Evolutionary conservation across 2,888 invertebrate species (phyloP).

Genomic region (Drosophila subsilvestris): DNA sequence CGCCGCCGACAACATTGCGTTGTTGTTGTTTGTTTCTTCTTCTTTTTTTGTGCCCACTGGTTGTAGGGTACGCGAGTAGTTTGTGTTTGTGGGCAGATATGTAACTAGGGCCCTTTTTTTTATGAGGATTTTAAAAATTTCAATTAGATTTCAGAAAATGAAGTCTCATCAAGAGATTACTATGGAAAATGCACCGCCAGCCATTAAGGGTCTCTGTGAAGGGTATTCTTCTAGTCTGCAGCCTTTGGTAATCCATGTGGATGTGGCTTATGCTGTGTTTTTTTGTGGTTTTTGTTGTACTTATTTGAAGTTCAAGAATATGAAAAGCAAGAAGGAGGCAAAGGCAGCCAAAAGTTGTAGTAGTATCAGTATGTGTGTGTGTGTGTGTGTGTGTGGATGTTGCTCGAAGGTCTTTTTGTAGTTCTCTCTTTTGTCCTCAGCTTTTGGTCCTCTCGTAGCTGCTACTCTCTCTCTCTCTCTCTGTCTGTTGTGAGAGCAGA

Average conservation of each 20-base stretch:
- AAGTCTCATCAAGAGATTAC: too few relatives aligned
- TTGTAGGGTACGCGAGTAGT: neutral
- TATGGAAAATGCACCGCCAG: neutral
- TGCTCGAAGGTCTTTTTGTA: constrained; percentile 4
- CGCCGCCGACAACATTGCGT: constrained; percentile 48
- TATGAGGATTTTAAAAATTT: too few relatives aligned
- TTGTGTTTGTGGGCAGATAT: neutral
- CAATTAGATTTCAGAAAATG: too few relatives aligned
- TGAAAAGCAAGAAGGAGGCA: constrained; percentile 69
- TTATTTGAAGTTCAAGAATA: constrained; percentile 78
- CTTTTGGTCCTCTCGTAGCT: constrained; percentile 18
- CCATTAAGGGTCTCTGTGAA: neutral
- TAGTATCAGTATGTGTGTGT: constrained; percentile 8
- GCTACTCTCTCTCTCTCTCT: constrained; percentile 14
- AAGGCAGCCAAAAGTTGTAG: constrained; percentile 21
- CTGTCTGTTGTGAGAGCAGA: neutral
- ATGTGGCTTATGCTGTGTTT: constrained; percentile 70
- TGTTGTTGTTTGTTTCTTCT: constrained; percentile 43
- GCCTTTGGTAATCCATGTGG: neutral
- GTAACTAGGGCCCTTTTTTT: neutral
- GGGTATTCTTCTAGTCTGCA: neutral
- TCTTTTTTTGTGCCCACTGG: constrained; percentile 31
- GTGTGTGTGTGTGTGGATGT: constrained; percentile 11
- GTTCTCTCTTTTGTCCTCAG: constrained; percentile 39
- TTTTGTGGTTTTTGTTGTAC: constrained; percentile 50